Evolutionary conservation across 2,113 vertebrate species (phyloP), one percentile per base, ranked within the genome.

Genomic region (Patagioenas fasciata): DNA sequence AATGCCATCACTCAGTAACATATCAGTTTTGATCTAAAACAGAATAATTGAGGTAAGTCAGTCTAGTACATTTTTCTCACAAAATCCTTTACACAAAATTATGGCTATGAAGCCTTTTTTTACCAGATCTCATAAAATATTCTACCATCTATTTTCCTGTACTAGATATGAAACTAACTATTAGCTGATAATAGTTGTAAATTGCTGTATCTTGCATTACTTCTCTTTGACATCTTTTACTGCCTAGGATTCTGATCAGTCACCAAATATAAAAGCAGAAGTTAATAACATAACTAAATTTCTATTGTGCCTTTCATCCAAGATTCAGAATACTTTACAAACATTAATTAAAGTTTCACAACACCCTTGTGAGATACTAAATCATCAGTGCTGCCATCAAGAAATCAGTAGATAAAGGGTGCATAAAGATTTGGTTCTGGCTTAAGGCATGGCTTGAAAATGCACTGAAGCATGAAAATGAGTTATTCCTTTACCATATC

Each of bases 341-440:
- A 81, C 54, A 81, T 92, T 92, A 94, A 95, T 94, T 89, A 94
- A 94, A 92, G 34, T 81, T 95, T 94, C 89, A 93, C 65, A 93
- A 90, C 73, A 93, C 73, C 65, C 61, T 89, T 87, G 65, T 93
- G 57, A 95, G 80, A 87, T 69, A 95, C 78, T 61, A 91, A 91
- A 91, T 70, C 78, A 87, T 78, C 2, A 0, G 69, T 93, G 65
- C 44, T 84, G 80, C 65, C 73, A 89, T 72, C 53, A 87, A 87
- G 44, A 95, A 85, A 87, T 95, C 44, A 51, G 70, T 16, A 66
- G 56, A 84, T 73, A 86, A 84, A 88, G 24, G 50, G 25, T 38
- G n/a, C 21, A 57, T 28, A 64, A 73, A 94, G 61, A 79, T 78
- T 64, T 89, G 34, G 28, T 69, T 89, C 40, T 7, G 6, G 56